phyloP scores from a whole-genome alignment of 2,888 invertebrate species.

The Chrysolina americana region DNA sequence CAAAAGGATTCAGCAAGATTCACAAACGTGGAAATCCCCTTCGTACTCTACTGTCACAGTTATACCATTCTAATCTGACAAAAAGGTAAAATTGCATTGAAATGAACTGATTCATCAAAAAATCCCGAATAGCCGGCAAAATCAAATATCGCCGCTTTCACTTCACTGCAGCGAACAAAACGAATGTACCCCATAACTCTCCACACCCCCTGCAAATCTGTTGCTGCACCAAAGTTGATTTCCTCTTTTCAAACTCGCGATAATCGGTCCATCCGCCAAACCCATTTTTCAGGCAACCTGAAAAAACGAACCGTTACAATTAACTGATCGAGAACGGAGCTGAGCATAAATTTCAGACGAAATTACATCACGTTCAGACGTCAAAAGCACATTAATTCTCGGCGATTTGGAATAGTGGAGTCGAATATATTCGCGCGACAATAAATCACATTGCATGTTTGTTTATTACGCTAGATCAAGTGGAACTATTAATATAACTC shows the following conservation, averaged over 20 bases:
- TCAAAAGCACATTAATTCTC: conserved; percentile 28
- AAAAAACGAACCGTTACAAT: conserved; percentile 1
- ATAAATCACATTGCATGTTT: conserved; percentile 33
- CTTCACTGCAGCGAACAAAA: neutral
- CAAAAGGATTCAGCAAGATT: too few relatives aligned
- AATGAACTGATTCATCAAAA: neutral
- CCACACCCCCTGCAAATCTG: neutral
- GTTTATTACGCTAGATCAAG: conserved; percentile 33
- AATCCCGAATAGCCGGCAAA: neutral
- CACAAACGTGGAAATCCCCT: too few relatives aligned
- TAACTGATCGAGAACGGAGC: conserved; percentile 1
- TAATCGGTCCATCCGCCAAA: conserved; percentile 1
- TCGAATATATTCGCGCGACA: conserved; percentile 13
- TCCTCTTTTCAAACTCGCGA: neutral
- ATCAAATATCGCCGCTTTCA: neutral
- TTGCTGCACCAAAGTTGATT: neutral
- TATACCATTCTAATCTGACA: too few relatives aligned
- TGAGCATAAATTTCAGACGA: conserved; percentile 10
- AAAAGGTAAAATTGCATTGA: neutral
- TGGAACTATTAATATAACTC: conserved; percentile 41
- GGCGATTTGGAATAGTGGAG: conserved; percentile 15
- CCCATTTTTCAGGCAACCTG: neutral
- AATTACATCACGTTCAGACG: conserved; percentile 26
- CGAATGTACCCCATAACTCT: conserved; percentile 5
- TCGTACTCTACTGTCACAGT: too few relatives aligned